Conservation (phyloP, 2,113 vertebrate species). For the Pseudorhombus dupliciocellatus region DNA sequence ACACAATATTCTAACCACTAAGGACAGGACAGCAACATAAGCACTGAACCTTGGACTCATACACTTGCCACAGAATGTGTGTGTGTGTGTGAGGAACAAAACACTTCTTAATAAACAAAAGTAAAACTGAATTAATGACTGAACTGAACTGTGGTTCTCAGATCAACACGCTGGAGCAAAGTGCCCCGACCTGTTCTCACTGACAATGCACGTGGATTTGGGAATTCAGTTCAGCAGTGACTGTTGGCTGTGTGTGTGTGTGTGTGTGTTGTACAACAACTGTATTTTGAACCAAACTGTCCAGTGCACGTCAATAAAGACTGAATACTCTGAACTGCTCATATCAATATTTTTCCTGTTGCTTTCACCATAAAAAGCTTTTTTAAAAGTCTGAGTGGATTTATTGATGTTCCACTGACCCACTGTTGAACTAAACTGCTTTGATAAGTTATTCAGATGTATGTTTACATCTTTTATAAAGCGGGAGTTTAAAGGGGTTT, state of each 20-base stretch:
- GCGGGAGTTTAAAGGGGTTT: too few species aligned
- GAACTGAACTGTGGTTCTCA: constrained; percentile 41
- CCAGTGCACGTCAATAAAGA: constrained; percentile 29
- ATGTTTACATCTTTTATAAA: too few species aligned
- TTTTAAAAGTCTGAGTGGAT: constrained; percentile 13
- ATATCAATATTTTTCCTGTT: constrained; percentile 17
- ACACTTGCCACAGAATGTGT: constrained; percentile 4
- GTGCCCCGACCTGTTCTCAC: constrained; percentile 72
- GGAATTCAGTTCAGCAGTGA: constrained; percentile 53
- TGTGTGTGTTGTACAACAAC: background rate
- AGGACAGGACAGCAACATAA: constrained; percentile 29
- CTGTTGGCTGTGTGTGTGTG: constrained; percentile 24
- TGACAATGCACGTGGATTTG: constrained; percentile 67
- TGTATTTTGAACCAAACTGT: constrained; percentile 12
- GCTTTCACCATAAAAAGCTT: constrained; percentile 8
- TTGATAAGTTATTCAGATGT: too few species aligned
- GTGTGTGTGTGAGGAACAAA: background rate
- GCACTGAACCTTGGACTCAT: constrained; percentile 66
- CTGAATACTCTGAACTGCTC: constrained; percentile 5
- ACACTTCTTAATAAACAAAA: constrained; percentile 4
- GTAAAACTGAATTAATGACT: background rate
- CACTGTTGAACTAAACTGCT: too few species aligned
- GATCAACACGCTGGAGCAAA: constrained; percentile 47
- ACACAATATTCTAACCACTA: constrained; percentile 6
- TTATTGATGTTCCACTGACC: constrained; percentile 20